phyloP scores from a whole-genome alignment of 2,797 vertebrate species.

The Apogon talboti region DNA sequence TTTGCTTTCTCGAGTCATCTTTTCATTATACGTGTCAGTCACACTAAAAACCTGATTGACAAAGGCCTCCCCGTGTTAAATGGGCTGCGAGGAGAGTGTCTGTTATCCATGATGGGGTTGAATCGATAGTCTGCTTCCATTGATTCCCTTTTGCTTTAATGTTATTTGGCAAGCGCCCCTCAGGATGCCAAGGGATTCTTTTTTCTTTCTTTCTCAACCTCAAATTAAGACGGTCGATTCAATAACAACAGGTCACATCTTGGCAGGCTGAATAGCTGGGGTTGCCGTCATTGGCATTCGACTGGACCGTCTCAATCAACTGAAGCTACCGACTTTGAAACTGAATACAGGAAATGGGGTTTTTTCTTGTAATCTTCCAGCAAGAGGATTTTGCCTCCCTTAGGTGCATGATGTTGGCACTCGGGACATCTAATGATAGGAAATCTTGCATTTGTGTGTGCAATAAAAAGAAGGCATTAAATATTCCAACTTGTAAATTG shows the following conservation, averaged over 20 bases:
- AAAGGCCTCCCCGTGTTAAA: slow-evolving; percentile 63
- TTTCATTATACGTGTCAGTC: slow-evolving; percentile 61
- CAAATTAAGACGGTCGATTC: slow-evolving; percentile 61
- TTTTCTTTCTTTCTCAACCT: slow-evolving; percentile 28
- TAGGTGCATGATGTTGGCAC: slow-evolving; percentile 49
- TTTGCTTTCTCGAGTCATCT: slow-evolving; percentile 22
- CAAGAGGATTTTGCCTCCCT: slow-evolving; percentile 43
- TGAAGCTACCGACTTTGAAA: slow-evolving; percentile 43
- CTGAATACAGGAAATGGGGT: slow-evolving; percentile 21
- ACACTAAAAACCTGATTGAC: slow-evolving; percentile 52
- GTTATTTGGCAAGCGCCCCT: slow-evolving; percentile 54
- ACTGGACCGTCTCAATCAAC: slow-evolving; percentile 30
- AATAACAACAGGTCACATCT: slow-evolving; percentile 51
- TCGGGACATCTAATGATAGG: slow-evolving; percentile 57
- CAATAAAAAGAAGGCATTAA: slow-evolving; percentile 72
- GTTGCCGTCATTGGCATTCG: slow-evolving; percentile 16
- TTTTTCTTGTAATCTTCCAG: slow-evolving; percentile 35
- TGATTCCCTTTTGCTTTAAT: slow-evolving; percentile 63
- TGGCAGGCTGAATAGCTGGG: slow-evolving; percentile 44
- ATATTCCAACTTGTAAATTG: slow-evolving; percentile 75
- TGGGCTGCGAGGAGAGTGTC: slow-evolving; percentile 56
- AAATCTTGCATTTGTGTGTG: slow-evolving; percentile 58
- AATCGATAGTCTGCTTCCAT: slow-evolving; percentile 69
- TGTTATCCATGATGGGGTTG: slow-evolving; percentile 57
- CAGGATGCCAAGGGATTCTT: slow-evolving; percentile 26